Evolutionary conservation across 92 coral and sea anemone species (phyloP), one percentile per base, ranked within the genome.

Genomic region (Zoanthus gigantus): DNA sequence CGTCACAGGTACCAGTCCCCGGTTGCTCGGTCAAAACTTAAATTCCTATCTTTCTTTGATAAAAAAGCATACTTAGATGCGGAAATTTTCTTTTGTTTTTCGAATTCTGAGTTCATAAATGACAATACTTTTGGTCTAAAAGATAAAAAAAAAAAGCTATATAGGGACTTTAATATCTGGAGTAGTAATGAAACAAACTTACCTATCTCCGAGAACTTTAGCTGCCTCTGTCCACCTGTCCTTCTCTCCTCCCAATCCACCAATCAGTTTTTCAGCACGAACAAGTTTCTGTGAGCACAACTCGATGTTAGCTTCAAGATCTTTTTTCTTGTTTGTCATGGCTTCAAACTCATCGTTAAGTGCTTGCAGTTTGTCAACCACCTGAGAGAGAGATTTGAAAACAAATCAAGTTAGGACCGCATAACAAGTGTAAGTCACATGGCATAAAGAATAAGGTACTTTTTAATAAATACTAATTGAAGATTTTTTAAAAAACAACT

Each of bases 181-280:
- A 29, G 71, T 10, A 63, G 30, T 10, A 23, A 63, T 10, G n/a
- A 29, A n/a, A 17, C 11, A 44, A 54, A 48, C 95, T 12, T 90
- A 94, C 98, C 88, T 95, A 87, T 97, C 99, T 14, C 96, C 94
- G 44, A 97, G 90, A 68, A 90, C 73, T 48, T 92, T 86, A 46
- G 99, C 99, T 9, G 99, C 94, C 87, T 97, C 98, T n/a, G 98
- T 97, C 99, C 99, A 97, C 84, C 99, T 92, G 91, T 95, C 98
- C 74, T 97, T 97, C 88, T 97, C 99, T 13, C 99, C 99, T 18
- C 99, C 99, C 92, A 97, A 92, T 68, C 99, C 99, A 2, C 99
- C 99, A 74, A 97, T 97, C 89, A 97, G 93, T 82, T 97, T 97
- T 91, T 97, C 99, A n/a, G 99, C 99, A 58, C 99, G 97, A 87